These are phyloP conservation scores for Entomyzon cyanotis DNA, from an alignment of 2,113 vertebrate species.

Conservation along the genomic window DNA sequence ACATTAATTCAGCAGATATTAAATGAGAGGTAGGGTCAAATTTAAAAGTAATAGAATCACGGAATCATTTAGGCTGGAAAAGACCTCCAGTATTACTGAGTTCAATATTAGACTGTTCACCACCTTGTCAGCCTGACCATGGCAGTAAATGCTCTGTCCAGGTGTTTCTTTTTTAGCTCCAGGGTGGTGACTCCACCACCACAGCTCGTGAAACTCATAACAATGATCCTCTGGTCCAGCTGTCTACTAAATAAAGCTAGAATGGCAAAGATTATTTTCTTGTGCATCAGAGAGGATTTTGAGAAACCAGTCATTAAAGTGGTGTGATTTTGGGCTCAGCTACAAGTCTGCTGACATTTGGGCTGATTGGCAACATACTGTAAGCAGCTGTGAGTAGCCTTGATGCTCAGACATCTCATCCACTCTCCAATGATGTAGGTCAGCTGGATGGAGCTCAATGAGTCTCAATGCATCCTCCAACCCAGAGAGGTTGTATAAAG, in stretches of 20 bases:
- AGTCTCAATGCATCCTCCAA: rapidly evolving
- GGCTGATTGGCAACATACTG: rapidly evolving
- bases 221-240: background rate
- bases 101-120: background rate
- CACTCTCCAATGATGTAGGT: rapidly evolving
- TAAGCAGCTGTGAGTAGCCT: background rate
- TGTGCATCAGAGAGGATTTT: background rate
- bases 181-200: background rate
- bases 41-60: background rate
- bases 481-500: background rate
- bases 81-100: background rate
- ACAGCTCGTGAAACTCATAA: rapidly evolving
- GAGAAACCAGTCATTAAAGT: background rate
- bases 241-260: background rate
- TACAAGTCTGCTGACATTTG: background rate
- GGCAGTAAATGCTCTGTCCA: background rate
- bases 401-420: background rate
- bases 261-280: background rate
- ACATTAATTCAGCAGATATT: background rate
- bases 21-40: background rate
- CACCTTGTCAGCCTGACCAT: background rate
- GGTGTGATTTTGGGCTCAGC: background rate
- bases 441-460: background rate
- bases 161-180: background rate
- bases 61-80: background rate